Evolutionary conservation across 2,797 vertebrate species (phyloP).

Genomic region (Periparus ater): DNA sequence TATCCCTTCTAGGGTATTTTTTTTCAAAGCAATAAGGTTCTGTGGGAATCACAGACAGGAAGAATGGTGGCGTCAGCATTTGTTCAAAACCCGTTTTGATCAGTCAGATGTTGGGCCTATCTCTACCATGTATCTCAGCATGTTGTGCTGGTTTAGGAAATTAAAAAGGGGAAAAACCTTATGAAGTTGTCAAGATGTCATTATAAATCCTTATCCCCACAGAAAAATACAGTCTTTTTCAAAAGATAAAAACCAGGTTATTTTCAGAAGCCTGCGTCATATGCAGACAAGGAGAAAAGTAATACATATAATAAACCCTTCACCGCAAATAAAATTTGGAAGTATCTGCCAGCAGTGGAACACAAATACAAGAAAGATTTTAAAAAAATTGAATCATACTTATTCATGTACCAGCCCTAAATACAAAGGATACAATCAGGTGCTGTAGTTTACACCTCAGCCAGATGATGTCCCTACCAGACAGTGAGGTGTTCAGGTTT

Average conservation of each 20-base stretch:
- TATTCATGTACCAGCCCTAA: neutral
- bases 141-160: neutral
- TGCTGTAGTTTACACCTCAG: slow-evolving; percentile 38
- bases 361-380: neutral
- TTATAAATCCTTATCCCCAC: neutral
- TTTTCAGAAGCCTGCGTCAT: neutral
- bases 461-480: slow-evolving; percentile 47
- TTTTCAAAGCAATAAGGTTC: slow-evolving; percentile 10
- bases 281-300: neutral
- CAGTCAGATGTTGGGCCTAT: neutral
- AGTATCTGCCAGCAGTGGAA: neutral
- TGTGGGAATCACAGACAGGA: neutral
- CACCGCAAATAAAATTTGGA: neutral
- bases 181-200: neutral
- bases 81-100: neutral
- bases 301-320: neutral
- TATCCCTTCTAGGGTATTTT: neutral
- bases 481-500: neutral
- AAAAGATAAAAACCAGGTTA: neutral
- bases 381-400: neutral
- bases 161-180: neutral
- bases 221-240: neutral
- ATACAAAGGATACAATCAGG: neutral
- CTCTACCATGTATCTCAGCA: neutral
- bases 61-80: neutral